These are phyloP conservation scores for Hemichromis elongatus DNA, from an alignment of 2,113 vertebrate genomes.

Conservation along the genomic window DNA sequence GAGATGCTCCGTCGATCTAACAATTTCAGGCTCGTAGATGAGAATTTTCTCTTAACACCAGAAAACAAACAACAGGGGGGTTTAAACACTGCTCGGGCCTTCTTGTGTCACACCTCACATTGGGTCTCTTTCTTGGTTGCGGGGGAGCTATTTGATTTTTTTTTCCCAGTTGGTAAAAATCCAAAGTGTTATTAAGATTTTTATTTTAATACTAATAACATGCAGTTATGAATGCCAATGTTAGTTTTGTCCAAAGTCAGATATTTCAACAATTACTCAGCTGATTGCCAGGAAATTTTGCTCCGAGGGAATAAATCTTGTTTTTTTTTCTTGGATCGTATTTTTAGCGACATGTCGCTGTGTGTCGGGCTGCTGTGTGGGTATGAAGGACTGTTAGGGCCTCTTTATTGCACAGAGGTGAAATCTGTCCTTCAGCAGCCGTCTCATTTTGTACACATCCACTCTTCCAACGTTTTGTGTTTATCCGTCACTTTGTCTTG, in stretches of 20 bases:
- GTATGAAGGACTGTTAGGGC: neutral
- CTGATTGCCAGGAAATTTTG: neutral
- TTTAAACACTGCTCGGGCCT: neutral
- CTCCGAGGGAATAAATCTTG: neutral
- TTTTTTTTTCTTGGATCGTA: neutral
- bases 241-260: neutral
- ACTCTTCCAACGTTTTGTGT: neutral
- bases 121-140: neutral
- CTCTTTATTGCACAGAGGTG: neutral
- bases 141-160: neutral
- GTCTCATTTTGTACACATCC: neutral
- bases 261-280: neutral
- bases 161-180: neutral
- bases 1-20: neutral
- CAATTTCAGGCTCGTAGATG: neutral
- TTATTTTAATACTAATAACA: neutral
- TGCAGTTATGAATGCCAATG: neutral
- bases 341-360: neutral
- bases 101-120: neutral
- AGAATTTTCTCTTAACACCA: neutral
- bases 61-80: neutral
- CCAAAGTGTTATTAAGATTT: neutral
- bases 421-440: neutral
- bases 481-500: too few relatives aligned
- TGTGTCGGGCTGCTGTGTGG: neutral